Evolutionary conservation across 2,113 vertebrate genomes (phyloP), one percentile per base, ranked within the genome.

Genomic region (Anoura caudifer): DNA sequence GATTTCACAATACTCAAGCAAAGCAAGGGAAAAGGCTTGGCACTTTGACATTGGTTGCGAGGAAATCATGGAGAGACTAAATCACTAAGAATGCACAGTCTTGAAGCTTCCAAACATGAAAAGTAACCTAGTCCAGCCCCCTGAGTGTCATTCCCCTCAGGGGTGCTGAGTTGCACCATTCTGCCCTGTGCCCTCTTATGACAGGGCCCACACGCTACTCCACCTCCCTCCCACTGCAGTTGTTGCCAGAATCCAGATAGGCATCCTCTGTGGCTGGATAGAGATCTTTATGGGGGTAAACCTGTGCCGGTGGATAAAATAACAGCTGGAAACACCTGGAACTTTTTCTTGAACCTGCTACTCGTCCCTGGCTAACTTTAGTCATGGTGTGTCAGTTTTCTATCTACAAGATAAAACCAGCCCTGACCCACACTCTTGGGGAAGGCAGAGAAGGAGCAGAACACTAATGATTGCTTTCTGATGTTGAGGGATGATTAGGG

Each of bases 261-360:
- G 93, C 89, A 93, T 87, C 96, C 94, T 67, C 12, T 59, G 88
- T n/a, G 50, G 88, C 96, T 67, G 92, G 95, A 97, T 97, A 96
- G 94, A 85, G 91, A 97, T 97, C 96, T 97, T 97, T 97, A 95
- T 89, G 75, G 92, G 52, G 63, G 50, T 92, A 41, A 91, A 81
- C 84, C 87, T 94, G 73, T 80, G 80, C 85, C 91, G 84, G 90
- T 65, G 56, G 63, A 92, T 86, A 77, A 95, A 85, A 36, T 50
- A 87, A 67, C 87, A 90, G 45, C 79, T 86, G 88, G 80, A 88
- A 95, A 90, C 70, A 76, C 45, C 61, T 80, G 54, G 85, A 87
- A 67, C 82, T 50, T 61, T 67, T 91, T 69, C 45, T n/a, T 41
- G 54, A 72, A 33, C 88, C 50, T 33, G 41, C 47, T 94, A 79